A percentile compares a stretch with the other conserved stretches of the same genome.
phyloP scores from a whole-genome alignment of 2,888 invertebrate species.

The Eupithecia pulchellata region DNA sequence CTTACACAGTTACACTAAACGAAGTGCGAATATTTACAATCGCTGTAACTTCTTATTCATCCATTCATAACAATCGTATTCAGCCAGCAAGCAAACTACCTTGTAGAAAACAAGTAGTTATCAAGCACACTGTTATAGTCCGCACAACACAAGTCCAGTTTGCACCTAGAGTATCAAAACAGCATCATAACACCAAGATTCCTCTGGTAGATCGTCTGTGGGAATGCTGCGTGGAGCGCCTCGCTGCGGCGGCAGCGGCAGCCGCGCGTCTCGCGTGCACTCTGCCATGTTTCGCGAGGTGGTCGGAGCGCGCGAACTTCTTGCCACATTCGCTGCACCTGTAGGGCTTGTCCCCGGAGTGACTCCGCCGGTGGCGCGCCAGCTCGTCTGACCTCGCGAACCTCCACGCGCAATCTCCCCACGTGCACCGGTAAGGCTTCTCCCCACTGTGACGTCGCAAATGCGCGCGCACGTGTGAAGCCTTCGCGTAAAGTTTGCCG shows the following conservation, averaged over 20 bases:
- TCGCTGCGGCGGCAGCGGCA: conserved; percentile 63
- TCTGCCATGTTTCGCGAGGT: conserved; percentile 95
- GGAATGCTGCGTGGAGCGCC: conserved; percentile 48
- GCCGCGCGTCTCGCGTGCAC: conserved; percentile 89
- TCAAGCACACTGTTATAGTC: conserved; percentile 18
- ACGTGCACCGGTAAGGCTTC: conserved; percentile 90
- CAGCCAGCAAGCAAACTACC: not conserved
- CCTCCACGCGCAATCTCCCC: conserved; percentile 94
- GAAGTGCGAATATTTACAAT: not conserved
- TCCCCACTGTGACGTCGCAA: conserved; percentile 93
- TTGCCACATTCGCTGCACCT: conserved; percentile 95
- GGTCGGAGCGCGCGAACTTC: conserved; percentile 96
- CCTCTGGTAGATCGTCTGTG: conserved; percentile 54
- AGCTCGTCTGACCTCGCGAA: conserved; percentile 98
- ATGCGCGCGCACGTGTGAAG: conserved; percentile 95
- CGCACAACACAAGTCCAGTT: conserved; percentile 28
- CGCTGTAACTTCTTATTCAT: not conserved
- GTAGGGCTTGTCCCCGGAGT: conserved; percentile 97
- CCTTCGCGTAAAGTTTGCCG: conserved; percentile 94
- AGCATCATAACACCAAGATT: conserved; percentile 63
- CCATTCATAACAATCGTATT: not conserved
- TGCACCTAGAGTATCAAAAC: conserved; percentile 11
- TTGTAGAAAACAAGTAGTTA: not conserved
- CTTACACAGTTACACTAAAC: not conserved
- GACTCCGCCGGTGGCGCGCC: conserved; percentile 96